Conservation (phyloP, 2,797 vertebrate species). For the Urosaurus nigricauda region DNA sequence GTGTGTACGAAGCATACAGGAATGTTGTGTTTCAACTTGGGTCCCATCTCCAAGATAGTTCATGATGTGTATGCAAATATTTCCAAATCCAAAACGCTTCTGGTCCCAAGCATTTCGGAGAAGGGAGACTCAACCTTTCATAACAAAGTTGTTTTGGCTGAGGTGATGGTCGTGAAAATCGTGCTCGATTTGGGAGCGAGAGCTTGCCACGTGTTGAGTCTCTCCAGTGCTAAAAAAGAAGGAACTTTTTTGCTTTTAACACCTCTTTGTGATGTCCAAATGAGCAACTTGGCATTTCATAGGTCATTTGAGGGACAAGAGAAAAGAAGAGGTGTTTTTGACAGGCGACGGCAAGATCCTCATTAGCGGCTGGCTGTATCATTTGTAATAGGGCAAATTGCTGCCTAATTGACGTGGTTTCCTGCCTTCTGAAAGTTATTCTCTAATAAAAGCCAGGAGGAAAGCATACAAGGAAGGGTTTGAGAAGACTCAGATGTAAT, state of each 20-base stretch:
- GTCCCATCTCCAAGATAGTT: too few species aligned
- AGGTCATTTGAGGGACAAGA: constrained; percentile 42
- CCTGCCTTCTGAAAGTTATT: rapidly evolving
- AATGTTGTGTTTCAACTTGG: too few species aligned
- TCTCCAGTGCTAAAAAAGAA: background rate
- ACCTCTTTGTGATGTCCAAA: constrained; percentile 49
- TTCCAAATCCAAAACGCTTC: too few species aligned
- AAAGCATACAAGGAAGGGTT: background rate
- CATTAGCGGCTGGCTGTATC: background rate
- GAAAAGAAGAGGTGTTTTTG: background rate
- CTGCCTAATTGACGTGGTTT: background rate
- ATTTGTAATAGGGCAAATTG: rapidly evolving
- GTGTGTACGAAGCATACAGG: too few species aligned
- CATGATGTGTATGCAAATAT: too few species aligned
- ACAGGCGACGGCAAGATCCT: background rate
- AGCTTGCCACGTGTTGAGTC: background rate
- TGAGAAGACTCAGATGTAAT: background rate
- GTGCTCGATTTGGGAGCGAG: background rate
- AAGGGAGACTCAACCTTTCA: background rate
- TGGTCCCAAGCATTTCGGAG: too few species aligned
- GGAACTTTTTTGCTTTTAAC: constrained; percentile 14
- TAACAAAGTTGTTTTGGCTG: constrained; percentile 9
- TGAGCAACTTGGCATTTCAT: constrained; percentile 61
- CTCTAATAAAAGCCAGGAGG: background rate
- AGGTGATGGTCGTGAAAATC: constrained; percentile 15